Evolutionary conservation across 2,113 vertebrate genomes (phyloP).

Genomic region (Ciconia boyciana): DNA sequence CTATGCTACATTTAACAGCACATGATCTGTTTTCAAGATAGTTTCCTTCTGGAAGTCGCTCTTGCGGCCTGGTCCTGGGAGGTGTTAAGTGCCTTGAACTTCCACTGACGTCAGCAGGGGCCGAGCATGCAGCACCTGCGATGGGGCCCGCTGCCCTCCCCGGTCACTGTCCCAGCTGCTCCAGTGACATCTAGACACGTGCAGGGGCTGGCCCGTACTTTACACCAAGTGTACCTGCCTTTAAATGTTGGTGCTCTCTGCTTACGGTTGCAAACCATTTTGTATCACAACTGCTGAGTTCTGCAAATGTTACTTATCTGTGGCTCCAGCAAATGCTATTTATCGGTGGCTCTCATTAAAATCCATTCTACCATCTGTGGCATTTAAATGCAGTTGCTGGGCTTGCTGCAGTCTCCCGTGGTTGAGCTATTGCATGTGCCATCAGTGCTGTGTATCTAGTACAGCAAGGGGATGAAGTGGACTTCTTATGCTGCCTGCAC

Average conservation of each 20-base stretch:
- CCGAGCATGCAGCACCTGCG: not conserved
- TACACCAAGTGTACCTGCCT: not conserved
- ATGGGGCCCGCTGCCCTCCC: not conserved
- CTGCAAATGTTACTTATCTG: not conserved
- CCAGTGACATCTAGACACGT: not conserved
- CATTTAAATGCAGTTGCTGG: not conserved
- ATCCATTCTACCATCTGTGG: not conserved
- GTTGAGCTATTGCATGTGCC: not conserved
- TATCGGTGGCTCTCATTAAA: not conserved
- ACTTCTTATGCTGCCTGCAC: not conserved
- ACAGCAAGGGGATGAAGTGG: not conserved
- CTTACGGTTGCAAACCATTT: not conserved
- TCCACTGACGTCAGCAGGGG: not conserved
- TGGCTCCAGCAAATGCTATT: not conserved
- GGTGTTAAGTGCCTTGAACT: slow-evolving; percentile 58
- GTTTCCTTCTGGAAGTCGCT: slow-evolving; percentile 47
- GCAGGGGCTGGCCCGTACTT: not conserved
- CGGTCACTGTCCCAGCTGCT: not conserved
- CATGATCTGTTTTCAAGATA: slow-evolving; percentile 49
- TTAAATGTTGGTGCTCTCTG: not conserved
- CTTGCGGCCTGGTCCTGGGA: not conserved
- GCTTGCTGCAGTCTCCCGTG: not conserved
- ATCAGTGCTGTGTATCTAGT: not conserved
- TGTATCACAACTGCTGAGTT: not conserved
- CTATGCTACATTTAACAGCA: slow-evolving; percentile 26